phyloP scores from a whole-genome alignment of 1,140 invertebrate genomes.

The Drosophila kohkoa region DNA sequence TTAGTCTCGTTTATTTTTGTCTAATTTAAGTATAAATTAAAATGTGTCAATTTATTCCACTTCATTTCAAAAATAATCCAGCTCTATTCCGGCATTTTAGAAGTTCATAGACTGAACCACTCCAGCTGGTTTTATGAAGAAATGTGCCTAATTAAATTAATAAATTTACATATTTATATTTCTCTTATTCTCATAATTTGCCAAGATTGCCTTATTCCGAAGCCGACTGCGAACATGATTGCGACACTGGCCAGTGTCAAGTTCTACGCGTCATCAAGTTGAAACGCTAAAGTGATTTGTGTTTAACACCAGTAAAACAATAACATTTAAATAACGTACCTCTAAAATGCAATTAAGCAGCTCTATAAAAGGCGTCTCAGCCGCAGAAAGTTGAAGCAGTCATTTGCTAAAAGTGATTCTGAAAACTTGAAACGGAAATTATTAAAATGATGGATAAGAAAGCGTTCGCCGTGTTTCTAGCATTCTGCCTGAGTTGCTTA shows the following conservation, averaged over 20 bases:
- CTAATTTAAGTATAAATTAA: neutral
- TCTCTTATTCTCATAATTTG: conserved; percentile 11
- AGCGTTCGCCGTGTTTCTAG: conserved; percentile 11
- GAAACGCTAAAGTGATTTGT: conserved; percentile 36
- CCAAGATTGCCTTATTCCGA: conserved; percentile 10
- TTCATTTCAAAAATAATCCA: conserved; percentile 9
- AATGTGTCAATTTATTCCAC: conserved; percentile 6
- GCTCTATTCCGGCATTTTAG: neutral
- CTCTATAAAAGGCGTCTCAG: conserved; percentile 58
- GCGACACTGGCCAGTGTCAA: no score
- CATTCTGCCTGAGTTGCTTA: neutral
- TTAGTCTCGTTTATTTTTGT: no score
- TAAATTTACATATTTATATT: neutral
- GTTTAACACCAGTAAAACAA: conserved; percentile 24
- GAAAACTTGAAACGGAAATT: neutral
- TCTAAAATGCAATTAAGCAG: neutral
- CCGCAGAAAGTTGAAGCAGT: conserved; percentile 44
- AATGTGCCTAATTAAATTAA: conserved; percentile 1
- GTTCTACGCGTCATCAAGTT: conserved; percentile 1
- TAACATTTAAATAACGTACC: conserved; percentile 47
- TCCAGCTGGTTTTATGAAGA: conserved; percentile 8
- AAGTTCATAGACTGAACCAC: neutral
- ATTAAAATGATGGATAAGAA: conserved; percentile 12
- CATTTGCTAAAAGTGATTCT: conserved; percentile 1
- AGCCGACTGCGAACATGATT: conserved; percentile 7